These are phyloP conservation scores for Diarsia brunnea DNA, from an alignment of 2,888 invertebrate genomes.

Conservation along the genomic window DNA sequence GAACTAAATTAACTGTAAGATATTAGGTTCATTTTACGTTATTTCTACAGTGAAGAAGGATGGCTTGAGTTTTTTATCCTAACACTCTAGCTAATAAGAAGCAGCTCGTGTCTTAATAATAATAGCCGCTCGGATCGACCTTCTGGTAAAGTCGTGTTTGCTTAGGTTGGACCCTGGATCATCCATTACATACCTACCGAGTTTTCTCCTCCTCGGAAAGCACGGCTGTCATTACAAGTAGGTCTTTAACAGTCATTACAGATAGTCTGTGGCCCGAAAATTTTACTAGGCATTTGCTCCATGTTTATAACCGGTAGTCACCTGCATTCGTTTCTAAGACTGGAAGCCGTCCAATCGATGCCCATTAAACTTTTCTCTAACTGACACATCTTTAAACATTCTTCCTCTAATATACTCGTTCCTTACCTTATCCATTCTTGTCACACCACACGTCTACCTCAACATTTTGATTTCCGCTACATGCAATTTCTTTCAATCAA, in stretches of 20 bases:
- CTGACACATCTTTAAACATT: no score
- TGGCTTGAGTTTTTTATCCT: neutral
- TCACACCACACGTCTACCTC: no score
- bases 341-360: no score
- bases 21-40: conserved; percentile 4
- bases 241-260: neutral
- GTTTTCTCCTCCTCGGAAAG: neutral
- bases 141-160: neutral
- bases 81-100: neutral
- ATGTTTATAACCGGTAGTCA: no score
- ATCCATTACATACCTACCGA: neutral
- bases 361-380: no score
- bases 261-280: neutral
- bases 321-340: no score
- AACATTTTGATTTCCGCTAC: no score
- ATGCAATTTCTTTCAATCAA: no score
- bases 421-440: no score
- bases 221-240: neutral
- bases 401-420: no score
- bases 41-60: neutral
- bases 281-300: no score
- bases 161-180: neutral
- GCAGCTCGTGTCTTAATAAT: neutral
- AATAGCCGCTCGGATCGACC: neutral
- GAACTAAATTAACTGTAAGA: conserved; percentile 46